These are phyloP conservation scores for Hestina assimilis DNA, from an alignment of 1,140 invertebrate genomes.

Conservation along the genomic window DNA sequence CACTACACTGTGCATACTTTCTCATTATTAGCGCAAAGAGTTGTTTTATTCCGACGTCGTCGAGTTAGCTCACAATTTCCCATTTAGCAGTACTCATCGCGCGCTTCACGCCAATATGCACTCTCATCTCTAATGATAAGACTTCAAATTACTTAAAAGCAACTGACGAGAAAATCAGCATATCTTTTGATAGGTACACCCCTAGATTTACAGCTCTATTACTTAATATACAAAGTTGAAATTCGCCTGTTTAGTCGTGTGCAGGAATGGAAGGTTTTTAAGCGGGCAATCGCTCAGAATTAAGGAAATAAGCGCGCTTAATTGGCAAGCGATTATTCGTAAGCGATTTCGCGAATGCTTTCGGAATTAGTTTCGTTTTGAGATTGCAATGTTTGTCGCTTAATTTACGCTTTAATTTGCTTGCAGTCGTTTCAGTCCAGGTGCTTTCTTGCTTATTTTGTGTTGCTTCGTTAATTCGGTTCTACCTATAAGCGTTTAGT, in stretches of 20 bases:
- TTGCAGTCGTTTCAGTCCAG: not conserved
- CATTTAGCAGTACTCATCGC: constrained; percentile 58
- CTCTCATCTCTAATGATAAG: constrained; percentile 35
- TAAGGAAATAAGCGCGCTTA: constrained; percentile 73
- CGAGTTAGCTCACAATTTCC: constrained; percentile 75
- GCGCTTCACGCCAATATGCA: constrained; percentile 31
- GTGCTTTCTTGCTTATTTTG: not conserved
- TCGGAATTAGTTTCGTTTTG: constrained; percentile 39
- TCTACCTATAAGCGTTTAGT: not conserved
- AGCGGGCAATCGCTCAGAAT: constrained; percentile 64
- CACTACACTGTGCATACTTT: constrained; percentile 52
- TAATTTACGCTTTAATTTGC: constrained; percentile 26
- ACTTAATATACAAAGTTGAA: constrained; percentile 16
- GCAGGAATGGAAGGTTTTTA: constrained; percentile 48
- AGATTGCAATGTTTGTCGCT: constrained; percentile 31
- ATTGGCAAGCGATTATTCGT: constrained; percentile 67
- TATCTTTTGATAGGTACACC: constrained; percentile 5
- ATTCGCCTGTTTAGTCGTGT: constrained; percentile 20
- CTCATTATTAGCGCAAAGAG: constrained; percentile 75
- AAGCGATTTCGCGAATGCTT: constrained; percentile 45
- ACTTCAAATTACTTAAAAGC: constrained; percentile 23
- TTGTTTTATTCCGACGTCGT: constrained; percentile 71
- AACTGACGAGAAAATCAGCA: constrained; percentile 38
- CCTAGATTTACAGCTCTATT: constrained; percentile 23
- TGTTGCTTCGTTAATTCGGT: not conserved